Evolutionary conservation across 2,888 invertebrate genomes (phyloP).

Genomic region (Drosophila greeni): DNA sequence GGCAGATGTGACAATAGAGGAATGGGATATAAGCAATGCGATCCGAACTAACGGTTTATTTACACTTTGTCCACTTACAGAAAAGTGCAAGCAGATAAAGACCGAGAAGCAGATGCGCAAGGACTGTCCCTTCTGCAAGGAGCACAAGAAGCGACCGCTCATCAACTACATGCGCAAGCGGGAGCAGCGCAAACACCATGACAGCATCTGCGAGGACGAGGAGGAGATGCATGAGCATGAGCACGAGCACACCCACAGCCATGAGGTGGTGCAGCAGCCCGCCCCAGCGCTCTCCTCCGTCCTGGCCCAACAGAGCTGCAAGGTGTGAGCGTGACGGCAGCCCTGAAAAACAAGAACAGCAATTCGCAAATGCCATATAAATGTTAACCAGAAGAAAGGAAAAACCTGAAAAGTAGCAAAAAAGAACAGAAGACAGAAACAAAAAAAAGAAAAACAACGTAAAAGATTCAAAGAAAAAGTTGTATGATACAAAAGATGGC

Average conservation of each 20-base stretch:
- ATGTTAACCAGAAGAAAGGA: slow-evolving; percentile 33
- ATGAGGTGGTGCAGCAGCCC: slow-evolving; percentile 50
- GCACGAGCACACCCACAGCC: slow-evolving; percentile 72
- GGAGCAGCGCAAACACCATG: slow-evolving; percentile 79
- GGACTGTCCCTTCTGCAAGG: slow-evolving; percentile 80
- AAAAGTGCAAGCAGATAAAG: slow-evolving; percentile 71
- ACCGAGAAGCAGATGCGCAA: slow-evolving; percentile 76
- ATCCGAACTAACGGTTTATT: slow-evolving; percentile 15
- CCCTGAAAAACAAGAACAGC: slow-evolving; percentile 34
- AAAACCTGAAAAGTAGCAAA: slow-evolving; percentile 36
- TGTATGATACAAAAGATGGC: slow-evolving; percentile 9
- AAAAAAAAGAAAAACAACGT: slow-evolving; percentile 20
- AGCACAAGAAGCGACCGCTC: slow-evolving; percentile 80
- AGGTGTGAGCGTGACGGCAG: slow-evolving; percentile 49
- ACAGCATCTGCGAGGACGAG: slow-evolving; percentile 80
- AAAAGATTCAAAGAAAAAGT: slow-evolving; percentile 23
- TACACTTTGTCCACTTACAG: slow-evolving; percentile 19
- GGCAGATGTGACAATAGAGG: neutral
- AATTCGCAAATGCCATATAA: slow-evolving; percentile 58
- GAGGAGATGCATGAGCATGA: slow-evolving; percentile 71
- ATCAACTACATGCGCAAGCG: slow-evolving; percentile 80
- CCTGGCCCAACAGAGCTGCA: slow-evolving; percentile 65
- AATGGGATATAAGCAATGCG: neutral
- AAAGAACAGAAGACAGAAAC: slow-evolving; percentile 4
- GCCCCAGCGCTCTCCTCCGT: slow-evolving; percentile 48